Percentiles rank a stretch among this genome's conserved stretches.
phyloP scores from a whole-genome alignment of 2,797 vertebrate genomes.

The Cossypha heuglini region DNA sequence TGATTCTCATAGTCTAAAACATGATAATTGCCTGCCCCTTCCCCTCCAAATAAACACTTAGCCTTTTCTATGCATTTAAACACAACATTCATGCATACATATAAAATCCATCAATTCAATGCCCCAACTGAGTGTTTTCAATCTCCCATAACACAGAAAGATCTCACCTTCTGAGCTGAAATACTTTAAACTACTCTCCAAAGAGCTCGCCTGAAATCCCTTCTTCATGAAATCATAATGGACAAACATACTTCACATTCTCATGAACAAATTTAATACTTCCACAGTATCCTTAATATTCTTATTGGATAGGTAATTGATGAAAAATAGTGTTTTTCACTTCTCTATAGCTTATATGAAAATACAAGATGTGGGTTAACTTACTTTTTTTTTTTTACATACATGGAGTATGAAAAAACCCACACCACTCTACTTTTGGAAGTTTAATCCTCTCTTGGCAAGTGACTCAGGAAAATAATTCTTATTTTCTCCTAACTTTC shows the following conservation, averaged over 20 bases:
- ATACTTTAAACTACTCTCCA: background rate
- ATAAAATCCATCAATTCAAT: background rate
- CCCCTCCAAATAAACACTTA: background rate
- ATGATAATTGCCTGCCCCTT: background rate
- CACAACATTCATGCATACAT: background rate
- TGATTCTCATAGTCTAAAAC: background rate
- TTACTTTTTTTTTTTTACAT: background rate
- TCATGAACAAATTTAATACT: background rate
- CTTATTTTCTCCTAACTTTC: background rate
- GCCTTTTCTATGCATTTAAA: background rate
- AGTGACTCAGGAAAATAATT: background rate
- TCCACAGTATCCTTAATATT: background rate
- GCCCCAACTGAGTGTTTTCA: background rate
- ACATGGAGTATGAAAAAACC: background rate
- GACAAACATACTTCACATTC: slow-evolving; percentile 27
- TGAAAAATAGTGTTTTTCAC: background rate
- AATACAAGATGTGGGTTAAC: background rate
- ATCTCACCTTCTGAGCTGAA: background rate
- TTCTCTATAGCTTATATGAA: background rate
- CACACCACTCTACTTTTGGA: background rate
- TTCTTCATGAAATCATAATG: slow-evolving; percentile 1
- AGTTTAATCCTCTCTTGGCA: background rate
- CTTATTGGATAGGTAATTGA: background rate
- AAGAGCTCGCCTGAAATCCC: background rate
- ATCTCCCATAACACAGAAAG: background rate